Percentiles rank a stretch among this genome's conserved stretches.
Evolutionary conservation across 1,140 invertebrate genomes (phyloP).

Genomic region (Drosophila nasuta): DNA sequence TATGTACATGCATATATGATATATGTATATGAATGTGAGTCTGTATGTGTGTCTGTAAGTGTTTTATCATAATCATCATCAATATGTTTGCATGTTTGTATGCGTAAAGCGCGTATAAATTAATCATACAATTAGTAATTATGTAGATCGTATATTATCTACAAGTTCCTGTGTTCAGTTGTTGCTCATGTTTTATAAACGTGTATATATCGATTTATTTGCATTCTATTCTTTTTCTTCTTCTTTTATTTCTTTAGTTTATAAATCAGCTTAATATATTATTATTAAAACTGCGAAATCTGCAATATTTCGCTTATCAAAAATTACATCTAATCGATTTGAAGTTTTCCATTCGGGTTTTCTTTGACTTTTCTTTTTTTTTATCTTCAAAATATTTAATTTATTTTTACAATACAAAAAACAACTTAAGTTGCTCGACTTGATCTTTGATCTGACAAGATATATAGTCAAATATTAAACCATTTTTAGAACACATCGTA

Average conservation of each 20-base stretch:
- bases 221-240: conserved; percentile 30
- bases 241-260: conserved; percentile 38
- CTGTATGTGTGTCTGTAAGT: conserved; percentile 12
- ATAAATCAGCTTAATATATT: conserved; percentile 66
- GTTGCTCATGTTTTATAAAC: conserved; percentile 55
- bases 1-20: conserved; percentile 60
- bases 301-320: conserved; percentile 65
- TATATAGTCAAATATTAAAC: conserved; percentile 71
- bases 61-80: conserved; percentile 12
- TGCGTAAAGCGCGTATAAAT: conserved; percentile 78
- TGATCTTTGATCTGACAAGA: conserved; percentile 67
- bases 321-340: conserved; percentile 62
- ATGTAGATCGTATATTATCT: conserved; percentile 78
- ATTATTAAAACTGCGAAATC: conserved; percentile 69
- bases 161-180: conserved; percentile 70
- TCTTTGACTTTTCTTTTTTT: conserved; percentile 3
- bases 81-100: conserved; percentile 62
- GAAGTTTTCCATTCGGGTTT: conserved; percentile 30
- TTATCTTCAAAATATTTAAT: conserved; percentile 5
- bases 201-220: conserved; percentile 35
- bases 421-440: conserved; percentile 56
- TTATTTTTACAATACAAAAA: conserved; percentile 57
- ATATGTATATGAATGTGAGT: conserved; percentile 47
- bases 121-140: conserved; percentile 67
- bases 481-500: conserved; percentile 76